These are phyloP conservation scores for Brachionus plicatilis DNA, from an alignment of 1,140 invertebrate genomes.

Conservation along the genomic window DNA sequence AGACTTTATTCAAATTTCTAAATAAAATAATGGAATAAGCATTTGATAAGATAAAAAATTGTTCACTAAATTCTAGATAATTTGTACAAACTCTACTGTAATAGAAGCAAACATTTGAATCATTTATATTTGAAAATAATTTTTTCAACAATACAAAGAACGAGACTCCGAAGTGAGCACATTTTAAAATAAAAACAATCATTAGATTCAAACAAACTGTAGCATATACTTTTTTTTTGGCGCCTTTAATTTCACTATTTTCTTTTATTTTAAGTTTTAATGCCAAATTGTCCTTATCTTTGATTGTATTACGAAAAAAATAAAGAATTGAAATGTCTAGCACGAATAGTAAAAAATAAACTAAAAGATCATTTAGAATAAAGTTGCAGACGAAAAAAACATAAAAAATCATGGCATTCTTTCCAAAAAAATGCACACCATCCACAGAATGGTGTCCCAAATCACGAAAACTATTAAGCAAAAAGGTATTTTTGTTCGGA, in stretches of 20 bases:
- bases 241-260: not conserved
- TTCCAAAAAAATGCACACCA: not conserved
- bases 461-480: not conserved
- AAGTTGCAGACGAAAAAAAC: not conserved
- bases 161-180: not conserved
- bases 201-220: not conserved
- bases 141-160: not conserved
- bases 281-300: too few relatives aligned
- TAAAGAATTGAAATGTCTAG: not conserved
- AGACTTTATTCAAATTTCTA: not conserved
- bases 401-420: not conserved
- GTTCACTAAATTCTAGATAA: not conserved
- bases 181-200: not conserved
- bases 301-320: not conserved
- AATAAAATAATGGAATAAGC: not conserved
- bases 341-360: not conserved
- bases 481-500: not conserved
- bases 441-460: not conserved
- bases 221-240: not conserved
- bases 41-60: not conserved
- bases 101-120: not conserved
- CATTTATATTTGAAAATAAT: not conserved
- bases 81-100: not conserved
- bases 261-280: not conserved
- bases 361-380: not conserved